Base-by-base conservation (phyloP, 2,888 invertebrate genomes). In the Rambutsinella grinnellia region DNA sequence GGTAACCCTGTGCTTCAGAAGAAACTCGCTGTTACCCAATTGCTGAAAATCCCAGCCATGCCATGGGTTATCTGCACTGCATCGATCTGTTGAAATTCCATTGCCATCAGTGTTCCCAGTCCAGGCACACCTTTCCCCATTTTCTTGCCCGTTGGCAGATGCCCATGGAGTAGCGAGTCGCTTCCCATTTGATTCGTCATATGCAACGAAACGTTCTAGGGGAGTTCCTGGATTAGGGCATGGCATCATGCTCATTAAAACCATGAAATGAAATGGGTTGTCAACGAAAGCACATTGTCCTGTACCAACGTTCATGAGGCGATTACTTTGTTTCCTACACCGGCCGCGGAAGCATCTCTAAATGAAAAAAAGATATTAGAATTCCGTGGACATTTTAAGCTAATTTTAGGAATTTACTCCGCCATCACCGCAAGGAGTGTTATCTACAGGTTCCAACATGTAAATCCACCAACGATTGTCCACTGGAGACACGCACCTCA, bases 271-370 rank as follows among this genome's bases (percentile, higher is more conserved):
- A 28, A 67, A 67, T n/a, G 58, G 66, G 28, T 71, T 54, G 6
- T 46, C 1, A 10, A 58, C 46, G 17, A 3, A 15, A n/a, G 49
- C 62, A 19, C 63, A 63, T 1, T 47, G 21, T 8, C 65, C 60
- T 51, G 6, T 60, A 1, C 27, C 67, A 8, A 54, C 54, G 21
- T 68, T 68, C 21, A n/a, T 19, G 19, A 71, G 21, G 5, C 54
- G 13, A n/a, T n/a, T 17, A 1, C 71, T 63, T 2, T 2, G 24
- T 26, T 13, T 27, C 6, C 79, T 53, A 47, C 79, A 79, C n/a
- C 27, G 44, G 2, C 79, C 79, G 51, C 79, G 8, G 57, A 76
- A 76, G 56, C 79, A 79, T n/a, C 75, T 36, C 56, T 56, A 19
- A 3, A 53, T 13, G 2, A 53, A 8, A 10, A 10, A 21, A 10